A percentile compares a stretch with the other conserved stretches of the same genome.
Conservation (phyloP, 2,888 invertebrate genomes). For the Ennomos fuscantarius region DNA sequence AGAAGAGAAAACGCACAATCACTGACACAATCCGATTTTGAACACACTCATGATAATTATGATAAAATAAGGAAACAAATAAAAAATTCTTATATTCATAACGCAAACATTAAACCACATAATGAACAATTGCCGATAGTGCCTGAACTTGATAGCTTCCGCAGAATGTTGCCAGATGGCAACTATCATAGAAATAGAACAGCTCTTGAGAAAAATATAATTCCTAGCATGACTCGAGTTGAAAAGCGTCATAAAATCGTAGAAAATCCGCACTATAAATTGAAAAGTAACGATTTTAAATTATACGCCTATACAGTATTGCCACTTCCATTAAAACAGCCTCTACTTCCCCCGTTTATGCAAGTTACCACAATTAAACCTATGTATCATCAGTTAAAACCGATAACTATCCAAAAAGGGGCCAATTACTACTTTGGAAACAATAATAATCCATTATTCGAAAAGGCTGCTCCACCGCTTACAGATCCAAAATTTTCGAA, state of each 20-base stretch:
- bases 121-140: neutral
- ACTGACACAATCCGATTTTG: neutral
- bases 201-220: neutral
- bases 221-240: conserved; percentile 1
- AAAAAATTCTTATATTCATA: no score
- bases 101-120: no score
- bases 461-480: conserved; percentile 25
- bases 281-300: conserved; percentile 5
- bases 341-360: neutral
- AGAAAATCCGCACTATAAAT: conserved; percentile 4
- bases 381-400: conserved; percentile 27
- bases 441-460: conserved; percentile 42
- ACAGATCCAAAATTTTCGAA: neutral
- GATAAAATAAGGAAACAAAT: no score
- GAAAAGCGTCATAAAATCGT: conserved; percentile 7
- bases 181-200: conserved; percentile 5
- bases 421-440: conserved; percentile 40
- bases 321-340: conserved; percentile 5
- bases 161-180: neutral
- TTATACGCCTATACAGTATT: conserved; percentile 16
- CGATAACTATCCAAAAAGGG: conserved; percentile 40
- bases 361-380: conserved; percentile 19
- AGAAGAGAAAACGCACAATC: neutral
- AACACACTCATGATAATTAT: neutral
- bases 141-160: conserved; percentile 4